phyloP scores from a whole-genome alignment of 92 coral and sea anemone genomes.

The Epizoanthus illoricatus region DNA sequence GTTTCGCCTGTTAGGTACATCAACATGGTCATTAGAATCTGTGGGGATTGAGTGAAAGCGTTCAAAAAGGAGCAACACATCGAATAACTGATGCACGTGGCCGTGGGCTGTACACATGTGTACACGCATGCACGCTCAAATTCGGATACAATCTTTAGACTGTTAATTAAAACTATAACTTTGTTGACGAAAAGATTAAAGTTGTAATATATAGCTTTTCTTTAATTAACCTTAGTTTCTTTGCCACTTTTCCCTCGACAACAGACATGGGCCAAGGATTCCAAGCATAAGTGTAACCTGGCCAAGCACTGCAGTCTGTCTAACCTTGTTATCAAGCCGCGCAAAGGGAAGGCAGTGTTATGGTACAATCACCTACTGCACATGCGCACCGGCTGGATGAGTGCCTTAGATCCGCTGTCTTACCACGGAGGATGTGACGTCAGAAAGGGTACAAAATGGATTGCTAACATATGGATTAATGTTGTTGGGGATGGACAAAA shows the following conservation, averaged over 20 bases:
- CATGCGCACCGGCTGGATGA: slow-evolving; percentile 71
- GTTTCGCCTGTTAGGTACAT: no score
- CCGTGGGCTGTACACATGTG: no score
- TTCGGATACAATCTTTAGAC: no score
- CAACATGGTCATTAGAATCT: no score
- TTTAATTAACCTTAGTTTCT: background rate
- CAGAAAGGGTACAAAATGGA: slow-evolving; percentile 85
- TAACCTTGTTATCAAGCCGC: slow-evolving; percentile 74
- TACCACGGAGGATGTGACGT: slow-evolving; percentile 92
- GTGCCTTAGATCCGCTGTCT: slow-evolving; percentile 78
- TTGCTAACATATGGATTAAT: slow-evolving; percentile 89
- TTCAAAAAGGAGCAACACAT: no score
- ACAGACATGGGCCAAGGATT: slow-evolving; percentile 82
- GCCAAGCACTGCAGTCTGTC: slow-evolving; percentile 78
- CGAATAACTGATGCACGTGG: no score
- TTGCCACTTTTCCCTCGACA: background rate
- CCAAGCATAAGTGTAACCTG: slow-evolving; percentile 78
- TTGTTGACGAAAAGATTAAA: no score
- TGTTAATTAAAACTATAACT: no score
- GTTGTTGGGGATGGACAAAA: slow-evolving; percentile 80
- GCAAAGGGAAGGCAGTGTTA: slow-evolving; percentile 82
- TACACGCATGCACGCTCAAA: no score
- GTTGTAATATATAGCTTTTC: background rate
- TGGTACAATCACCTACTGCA: slow-evolving; percentile 88
- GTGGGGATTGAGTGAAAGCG: no score